Evolutionary conservation across 2,113 vertebrate species (phyloP), one percentile per base, ranked within the genome.

Genomic region (Bos javanicus): DNA sequence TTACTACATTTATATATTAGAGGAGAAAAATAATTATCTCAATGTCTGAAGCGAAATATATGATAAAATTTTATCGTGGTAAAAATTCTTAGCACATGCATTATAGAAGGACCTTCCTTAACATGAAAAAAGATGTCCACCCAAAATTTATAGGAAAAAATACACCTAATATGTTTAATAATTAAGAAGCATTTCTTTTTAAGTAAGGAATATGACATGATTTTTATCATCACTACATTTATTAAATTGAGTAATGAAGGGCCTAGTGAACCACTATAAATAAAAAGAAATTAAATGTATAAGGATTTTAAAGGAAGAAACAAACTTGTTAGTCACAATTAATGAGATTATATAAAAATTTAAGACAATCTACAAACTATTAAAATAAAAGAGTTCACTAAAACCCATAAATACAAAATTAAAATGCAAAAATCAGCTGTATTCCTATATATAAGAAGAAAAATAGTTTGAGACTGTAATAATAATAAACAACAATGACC

Each of bases 391-490:
- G 19, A 74, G n/a, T 62, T 71, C 12, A 23, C n/a, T 33, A 86
- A 91, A 92, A 64, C 85, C 23, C 59, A 39, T 28, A 91, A 48
- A 86, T 57, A 82, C 33, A 95, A 90, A 59, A 71, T 54, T 67
- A 96, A 88, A 86, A 94, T 48, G 36, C 36, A 98, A 96, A 94
- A 90, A 46, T 81, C 39, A 94, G 11, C n/a, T 60, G 14, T 57
- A 30, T 54, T 57, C 26, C 12, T 19, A 59, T 46, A 8, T 46
- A 71, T 23, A 25, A 64, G 28, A 94, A 91, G 86, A 80, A 95
- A 71, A 85, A 81, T 88, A 88, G 57, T 59, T 59, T 26, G 30
- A 87, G 90, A 64, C 28, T 67, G 0, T 48, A 57, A 36, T 95
- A 74, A 74, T 50, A 96, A 87, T 48, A 74, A 74, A 39, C 36